phyloP scores from a whole-genome alignment of 1,140 invertebrate genomes.

The Andricus grossulariae region DNA sequence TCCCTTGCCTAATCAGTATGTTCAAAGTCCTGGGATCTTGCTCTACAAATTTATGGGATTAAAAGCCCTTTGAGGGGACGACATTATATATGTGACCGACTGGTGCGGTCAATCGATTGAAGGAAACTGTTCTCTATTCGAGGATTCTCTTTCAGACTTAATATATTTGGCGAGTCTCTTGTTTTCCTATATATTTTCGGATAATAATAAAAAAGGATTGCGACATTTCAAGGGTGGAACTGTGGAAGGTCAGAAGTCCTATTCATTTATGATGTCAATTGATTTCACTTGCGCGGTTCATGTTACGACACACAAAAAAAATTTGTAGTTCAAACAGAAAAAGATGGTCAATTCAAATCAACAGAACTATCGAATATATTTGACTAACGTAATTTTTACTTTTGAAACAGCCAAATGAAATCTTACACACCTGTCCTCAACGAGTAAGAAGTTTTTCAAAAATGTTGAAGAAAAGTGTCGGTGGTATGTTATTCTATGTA shows the following conservation, averaged over 20 bases:
- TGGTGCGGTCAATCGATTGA: slow-evolving; percentile 16
- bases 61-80: slow-evolving; percentile 1
- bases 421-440: no score
- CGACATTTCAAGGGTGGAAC: not conserved
- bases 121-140: not conserved
- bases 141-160: not conserved
- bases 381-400: no score
- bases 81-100: not conserved
- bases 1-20: slow-evolving; percentile 22
- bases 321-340: no score
- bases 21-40: slow-evolving; percentile 25
- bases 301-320: no score
- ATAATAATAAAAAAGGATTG: not conserved
- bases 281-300: not conserved
- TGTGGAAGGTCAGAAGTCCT: not conserved
- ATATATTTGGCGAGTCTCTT: not conserved
- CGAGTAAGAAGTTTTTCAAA: no score
- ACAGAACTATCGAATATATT: no score
- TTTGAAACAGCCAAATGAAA: no score
- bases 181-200: not conserved
- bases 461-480: no score
- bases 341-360: no score
- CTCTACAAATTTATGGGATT: slow-evolving; percentile 29
- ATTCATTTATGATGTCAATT: slow-evolving; percentile 8
- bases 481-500: no score